Evolutionary conservation across 1,140 invertebrate genomes (phyloP).

Genomic region (Drosophila malerkotliana): DNA sequence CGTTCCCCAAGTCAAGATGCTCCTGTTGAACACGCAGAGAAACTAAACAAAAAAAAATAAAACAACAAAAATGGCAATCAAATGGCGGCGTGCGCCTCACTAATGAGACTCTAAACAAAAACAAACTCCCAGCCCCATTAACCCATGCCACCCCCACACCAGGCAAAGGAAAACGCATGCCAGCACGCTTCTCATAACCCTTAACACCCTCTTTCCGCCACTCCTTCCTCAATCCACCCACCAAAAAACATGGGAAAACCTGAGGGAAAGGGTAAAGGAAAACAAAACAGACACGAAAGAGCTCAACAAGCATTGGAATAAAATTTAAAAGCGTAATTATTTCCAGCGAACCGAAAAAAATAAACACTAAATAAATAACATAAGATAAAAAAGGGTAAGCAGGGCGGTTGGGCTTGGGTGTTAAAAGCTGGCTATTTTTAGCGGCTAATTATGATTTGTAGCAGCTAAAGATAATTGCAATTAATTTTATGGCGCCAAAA

Average conservation of each 20-base stretch:
- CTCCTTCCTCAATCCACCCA: too few species aligned
- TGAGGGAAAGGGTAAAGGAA: slow-evolving; percentile 2
- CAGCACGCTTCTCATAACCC: slow-evolving; percentile 40
- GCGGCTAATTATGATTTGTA: slow-evolving; percentile 70
- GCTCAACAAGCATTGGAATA: slow-evolving; percentile 64
- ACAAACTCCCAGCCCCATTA: slow-evolving; percentile 53
- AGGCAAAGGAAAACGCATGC: slow-evolving; percentile 28
- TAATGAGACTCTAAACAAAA: slow-evolving; percentile 81
- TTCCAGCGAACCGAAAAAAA: slow-evolving; percentile 42
- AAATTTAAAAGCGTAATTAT: slow-evolving; percentile 75
- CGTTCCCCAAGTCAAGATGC: slow-evolving; percentile 5
- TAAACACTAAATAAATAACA: slow-evolving; percentile 6
- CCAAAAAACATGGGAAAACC: slow-evolving; percentile 11
- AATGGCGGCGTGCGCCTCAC: slow-evolving; percentile 55
- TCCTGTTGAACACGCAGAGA: slow-evolving; percentile 9
- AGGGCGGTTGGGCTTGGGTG: background rate
- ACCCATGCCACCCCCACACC: slow-evolving; percentile 13
- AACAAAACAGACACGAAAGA: slow-evolving; percentile 39
- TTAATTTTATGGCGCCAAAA: slow-evolving; percentile 45
- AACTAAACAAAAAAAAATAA: slow-evolving; percentile 1
- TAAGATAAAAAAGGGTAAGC: slow-evolving; percentile 1
- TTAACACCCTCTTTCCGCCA: slow-evolving; percentile 11
- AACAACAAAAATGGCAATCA: slow-evolving; percentile 20
- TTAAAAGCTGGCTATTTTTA: slow-evolving; percentile 16
- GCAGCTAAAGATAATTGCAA: slow-evolving; percentile 65